phyloP scores from a whole-genome alignment of 2,113 vertebrate genomes.

The Pandion haliaetus region DNA sequence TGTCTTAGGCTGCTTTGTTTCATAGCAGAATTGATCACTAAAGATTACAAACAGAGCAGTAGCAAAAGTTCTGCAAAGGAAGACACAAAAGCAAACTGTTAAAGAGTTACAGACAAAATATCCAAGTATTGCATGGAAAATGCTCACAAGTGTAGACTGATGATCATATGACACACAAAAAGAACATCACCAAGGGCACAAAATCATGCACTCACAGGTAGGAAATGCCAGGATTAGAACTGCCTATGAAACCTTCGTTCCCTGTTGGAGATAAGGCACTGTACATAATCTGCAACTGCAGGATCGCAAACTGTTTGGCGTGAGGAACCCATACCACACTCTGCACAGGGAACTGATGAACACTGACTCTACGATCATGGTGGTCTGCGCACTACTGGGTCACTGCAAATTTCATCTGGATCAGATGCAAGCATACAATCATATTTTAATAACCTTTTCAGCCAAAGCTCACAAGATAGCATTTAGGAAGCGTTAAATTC shows the following conservation, averaged over 20 bases:
- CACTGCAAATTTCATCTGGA: neutral
- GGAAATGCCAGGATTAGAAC: neutral
- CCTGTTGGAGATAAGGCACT: neutral
- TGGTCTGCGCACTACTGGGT: neutral
- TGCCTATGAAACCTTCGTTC: neutral
- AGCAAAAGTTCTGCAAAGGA: neutral
- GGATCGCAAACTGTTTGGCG: neutral
- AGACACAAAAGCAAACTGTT: slow-evolving; percentile 28
- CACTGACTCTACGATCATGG: neutral
- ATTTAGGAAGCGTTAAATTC: neutral
- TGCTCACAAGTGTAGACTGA: neutral
- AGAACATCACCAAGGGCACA: neutral
- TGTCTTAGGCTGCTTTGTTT: slow-evolving; percentile 48
- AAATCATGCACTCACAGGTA: neutral
- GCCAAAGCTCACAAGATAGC: neutral
- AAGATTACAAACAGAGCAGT: slow-evolving; percentile 22
- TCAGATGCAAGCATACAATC: neutral
- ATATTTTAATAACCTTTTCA: neutral
- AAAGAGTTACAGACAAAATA: neutral
- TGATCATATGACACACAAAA: neutral
- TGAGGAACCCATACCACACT: neutral
- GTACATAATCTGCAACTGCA: neutral
- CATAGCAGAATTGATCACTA: neutral
- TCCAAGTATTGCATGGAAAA: neutral
- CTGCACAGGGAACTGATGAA: neutral